Evolutionary conservation across 2,888 invertebrate genomes (phyloP).

Genomic region (Coelinius sp.): DNA sequence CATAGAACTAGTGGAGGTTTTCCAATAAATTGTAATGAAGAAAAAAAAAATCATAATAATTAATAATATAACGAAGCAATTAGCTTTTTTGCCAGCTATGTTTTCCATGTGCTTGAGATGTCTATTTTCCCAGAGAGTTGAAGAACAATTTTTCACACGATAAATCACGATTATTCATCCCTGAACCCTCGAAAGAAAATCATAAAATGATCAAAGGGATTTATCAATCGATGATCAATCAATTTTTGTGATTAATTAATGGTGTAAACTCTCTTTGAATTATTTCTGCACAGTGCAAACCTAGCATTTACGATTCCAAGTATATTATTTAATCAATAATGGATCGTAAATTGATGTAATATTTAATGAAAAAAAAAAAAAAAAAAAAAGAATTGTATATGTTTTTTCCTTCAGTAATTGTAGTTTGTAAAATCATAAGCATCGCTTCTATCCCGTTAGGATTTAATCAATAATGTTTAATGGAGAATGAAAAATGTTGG

Average conservation of each 20-base stretch:
- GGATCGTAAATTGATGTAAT: constrained; percentile 57
- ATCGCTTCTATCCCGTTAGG: constrained; percentile 62
- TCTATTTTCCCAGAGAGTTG: neutral
- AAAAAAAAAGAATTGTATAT: too few species aligned
- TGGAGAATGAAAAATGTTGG: constrained; percentile 30
- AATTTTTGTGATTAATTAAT: constrained; percentile 13
- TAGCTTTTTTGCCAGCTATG: constrained; percentile 57
- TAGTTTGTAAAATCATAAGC: constrained; percentile 67
- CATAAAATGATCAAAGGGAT: too few species aligned
- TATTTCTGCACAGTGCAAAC: constrained; percentile 39
- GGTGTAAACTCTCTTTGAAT: constrained; percentile 24
- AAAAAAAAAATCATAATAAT: constrained; percentile 7
- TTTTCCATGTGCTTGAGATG: constrained; percentile 57
- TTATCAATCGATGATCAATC: neutral
- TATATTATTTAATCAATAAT: constrained; percentile 44
- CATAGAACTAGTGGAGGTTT: constrained; percentile 91
- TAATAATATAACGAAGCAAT: constrained; percentile 46
- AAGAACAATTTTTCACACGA: neutral
- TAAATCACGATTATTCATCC: neutral
- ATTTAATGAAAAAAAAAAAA: constrained; percentile 49
- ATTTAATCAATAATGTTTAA: constrained; percentile 58
- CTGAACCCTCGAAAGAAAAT: too few species aligned
- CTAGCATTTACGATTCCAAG: constrained; percentile 34
- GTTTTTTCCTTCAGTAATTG: constrained; percentile 64
- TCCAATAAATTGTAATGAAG: constrained; percentile 80